Base-by-base conservation (phyloP, 1,140 invertebrate species). In the Macrostomum lignano region DNA sequence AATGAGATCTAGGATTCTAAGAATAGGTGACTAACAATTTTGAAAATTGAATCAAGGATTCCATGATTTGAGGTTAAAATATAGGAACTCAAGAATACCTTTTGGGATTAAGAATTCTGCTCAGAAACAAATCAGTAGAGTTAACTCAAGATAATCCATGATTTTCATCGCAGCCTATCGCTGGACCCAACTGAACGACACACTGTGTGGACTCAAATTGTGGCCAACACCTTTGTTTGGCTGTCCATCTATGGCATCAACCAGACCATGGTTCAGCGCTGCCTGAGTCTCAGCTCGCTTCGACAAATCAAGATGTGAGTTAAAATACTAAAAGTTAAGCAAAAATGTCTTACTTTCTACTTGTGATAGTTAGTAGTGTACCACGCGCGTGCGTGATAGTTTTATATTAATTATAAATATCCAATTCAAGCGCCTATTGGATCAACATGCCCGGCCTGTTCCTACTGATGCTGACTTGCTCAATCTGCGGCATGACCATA, bases 191-290 rank as follows among this genome's bases (percentile, higher is more conserved):
- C 70, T 0, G 66, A 70, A 1, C 64, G 78, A 11, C 77, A 86
- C 46, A 77, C 73, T n/a, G 72, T 81, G 41, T 91, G 77, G 67
- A 71, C 74, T 2, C 66, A 86, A n/a, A 64, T 72, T 2, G 62
- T 91, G 39, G 79, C 79, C n/a, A 77, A 77, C 1, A 71, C 73
- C 22, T 73, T 86, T 42, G 84, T 78, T 25, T 88, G 79, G 72
- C 62, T 78, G 2, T 73, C 76, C 1, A 67, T 86, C 47, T 84
- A 79, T 48, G 79, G 74, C 39, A 72, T 74, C 17, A 88, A 86
- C 56, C 81, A 91, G 51, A 72, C 79, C 0, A 78, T 79, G 24
- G 71, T 88, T 7, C 81, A 91, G 50, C 73, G 84, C 46, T 82
- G 79, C 46, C 65, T 86, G 26, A 73, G 72, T 68, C 43, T 73